A percentile compares a stretch with the other conserved stretches of the same genome.
phyloP scores from a whole-genome alignment of 1,140 invertebrate genomes.

The Lasaia peninsularis region DNA sequence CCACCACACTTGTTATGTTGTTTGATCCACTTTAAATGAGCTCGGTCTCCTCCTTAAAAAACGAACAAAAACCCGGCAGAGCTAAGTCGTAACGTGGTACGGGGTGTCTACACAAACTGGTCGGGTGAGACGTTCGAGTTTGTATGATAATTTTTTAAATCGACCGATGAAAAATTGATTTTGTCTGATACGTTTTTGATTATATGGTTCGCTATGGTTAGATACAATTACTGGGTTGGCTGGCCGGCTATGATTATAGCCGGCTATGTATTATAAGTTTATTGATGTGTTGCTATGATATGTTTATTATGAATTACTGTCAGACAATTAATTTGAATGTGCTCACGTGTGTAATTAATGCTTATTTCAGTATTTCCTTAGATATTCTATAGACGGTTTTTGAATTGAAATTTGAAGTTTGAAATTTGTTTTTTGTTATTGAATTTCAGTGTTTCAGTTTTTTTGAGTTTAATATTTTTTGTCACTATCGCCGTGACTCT shows the following conservation, averaged over 20 bases:
- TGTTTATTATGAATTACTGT: conserved; percentile 9
- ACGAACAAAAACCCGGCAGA: conserved; percentile 10
- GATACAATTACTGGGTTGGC: conserved; percentile 57
- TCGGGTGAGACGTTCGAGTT: conserved; percentile 25
- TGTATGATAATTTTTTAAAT: conserved; percentile 71
- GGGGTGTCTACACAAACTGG: conserved; percentile 33
- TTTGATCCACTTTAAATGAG: conserved; percentile 37
- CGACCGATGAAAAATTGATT: conserved; percentile 71
- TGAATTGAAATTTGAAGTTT: neutral
- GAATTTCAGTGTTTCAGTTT: too few species aligned
- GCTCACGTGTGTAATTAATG: conserved; percentile 6
- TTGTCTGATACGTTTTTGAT: conserved; percentile 69
- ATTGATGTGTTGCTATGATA: conserved; percentile 8
- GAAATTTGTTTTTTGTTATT: neutral
- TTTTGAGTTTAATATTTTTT: too few species aligned
- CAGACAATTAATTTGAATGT: conserved; percentile 8
- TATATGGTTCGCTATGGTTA: conserved; percentile 58
- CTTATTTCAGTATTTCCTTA: neutral
- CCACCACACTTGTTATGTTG: conserved; percentile 51
- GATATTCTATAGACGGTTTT: neutral
- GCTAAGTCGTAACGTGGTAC: conserved; percentile 1
- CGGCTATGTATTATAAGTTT: conserved; percentile 3
- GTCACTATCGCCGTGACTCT: too few species aligned
- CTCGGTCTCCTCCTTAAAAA: conserved; percentile 15
- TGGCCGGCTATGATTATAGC: conserved; percentile 20